These are phyloP conservation scores for Gymnoscopelus braueri DNA, from an alignment of 2,797 vertebrate species.

Conservation along the genomic window DNA sequence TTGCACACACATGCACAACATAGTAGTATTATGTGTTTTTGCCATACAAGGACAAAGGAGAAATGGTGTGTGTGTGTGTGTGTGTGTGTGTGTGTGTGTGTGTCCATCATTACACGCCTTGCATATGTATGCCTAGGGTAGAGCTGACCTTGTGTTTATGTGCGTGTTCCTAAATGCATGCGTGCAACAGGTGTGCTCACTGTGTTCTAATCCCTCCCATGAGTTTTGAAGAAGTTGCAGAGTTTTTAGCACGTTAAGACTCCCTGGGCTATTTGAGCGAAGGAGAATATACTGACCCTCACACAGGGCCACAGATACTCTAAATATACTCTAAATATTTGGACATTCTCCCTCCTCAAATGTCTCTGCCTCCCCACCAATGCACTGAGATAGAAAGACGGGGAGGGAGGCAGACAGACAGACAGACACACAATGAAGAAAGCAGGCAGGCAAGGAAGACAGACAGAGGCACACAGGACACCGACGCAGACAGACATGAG, in stretches of 20 bases:
- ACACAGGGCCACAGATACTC: constrained; percentile 20
- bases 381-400: background rate
- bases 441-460: no score
- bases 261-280: constrained; percentile 37
- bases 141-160: no score
- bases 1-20: background rate
- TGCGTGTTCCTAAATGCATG: background rate
- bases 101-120: no score
- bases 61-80: constrained; percentile 25
- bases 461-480: no score
- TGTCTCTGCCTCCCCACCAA: constrained; percentile 9
- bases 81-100: background rate
- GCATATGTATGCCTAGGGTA: no score
- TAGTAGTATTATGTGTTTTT: no score
- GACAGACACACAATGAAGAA: background rate
- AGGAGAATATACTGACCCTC: constrained; percentile 24
- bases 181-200: background rate
- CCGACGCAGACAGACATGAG: no score
- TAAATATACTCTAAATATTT: constrained; percentile 33
- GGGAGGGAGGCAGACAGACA: constrained; percentile 8
- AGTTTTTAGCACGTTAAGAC: background rate
- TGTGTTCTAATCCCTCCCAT: background rate
- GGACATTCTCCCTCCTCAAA: background rate
- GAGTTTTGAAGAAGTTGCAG: constrained; percentile 29
- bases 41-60: no score